A percentile compares a stretch with the other conserved stretches of the same genome.
Conservation (phyloP, 2,113 vertebrate genomes). For the Perca schrenkii region DNA sequence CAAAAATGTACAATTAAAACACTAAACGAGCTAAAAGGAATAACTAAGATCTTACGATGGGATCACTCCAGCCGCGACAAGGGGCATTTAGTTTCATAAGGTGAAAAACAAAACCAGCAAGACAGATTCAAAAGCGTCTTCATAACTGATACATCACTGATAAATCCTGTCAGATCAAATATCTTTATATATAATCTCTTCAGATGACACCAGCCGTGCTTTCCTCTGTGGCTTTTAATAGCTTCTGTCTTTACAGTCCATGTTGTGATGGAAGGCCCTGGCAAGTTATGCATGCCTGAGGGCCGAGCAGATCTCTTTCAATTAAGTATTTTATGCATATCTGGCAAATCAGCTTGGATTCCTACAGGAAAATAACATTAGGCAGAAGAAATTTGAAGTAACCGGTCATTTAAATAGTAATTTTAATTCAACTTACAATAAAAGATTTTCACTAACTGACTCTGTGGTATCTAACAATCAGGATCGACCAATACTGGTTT, state of each 20-base stretch:
- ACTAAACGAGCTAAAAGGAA: too few relatives aligned
- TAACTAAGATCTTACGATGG: too few relatives aligned
- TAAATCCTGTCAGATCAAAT: too few relatives aligned
- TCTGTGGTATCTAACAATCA: not conserved
- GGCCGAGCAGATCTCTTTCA: not conserved
- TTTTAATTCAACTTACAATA: not conserved
- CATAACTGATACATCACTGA: too few relatives aligned
- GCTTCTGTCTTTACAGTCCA: not conserved
- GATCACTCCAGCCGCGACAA: too few relatives aligned
- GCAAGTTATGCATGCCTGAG: not conserved
- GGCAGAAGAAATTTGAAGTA: not conserved
- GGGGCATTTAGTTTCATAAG: too few relatives aligned
- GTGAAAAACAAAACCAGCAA: too few relatives aligned
- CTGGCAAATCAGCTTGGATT: not conserved
- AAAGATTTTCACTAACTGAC: not conserved
- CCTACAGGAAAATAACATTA: not conserved
- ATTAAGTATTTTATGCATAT: not conserved
- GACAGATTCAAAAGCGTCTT: too few relatives aligned
- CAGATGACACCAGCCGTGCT: not conserved
- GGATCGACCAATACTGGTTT: too few relatives aligned
- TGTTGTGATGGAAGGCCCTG: not conserved
- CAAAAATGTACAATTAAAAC: too few relatives aligned
- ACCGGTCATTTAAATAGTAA: not conserved
- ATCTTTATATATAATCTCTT: not conserved
- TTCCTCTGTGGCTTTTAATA: not conserved